phyloP scores from a whole-genome alignment of 2,113 vertebrate genomes.

The Rutilus rutilus region DNA sequence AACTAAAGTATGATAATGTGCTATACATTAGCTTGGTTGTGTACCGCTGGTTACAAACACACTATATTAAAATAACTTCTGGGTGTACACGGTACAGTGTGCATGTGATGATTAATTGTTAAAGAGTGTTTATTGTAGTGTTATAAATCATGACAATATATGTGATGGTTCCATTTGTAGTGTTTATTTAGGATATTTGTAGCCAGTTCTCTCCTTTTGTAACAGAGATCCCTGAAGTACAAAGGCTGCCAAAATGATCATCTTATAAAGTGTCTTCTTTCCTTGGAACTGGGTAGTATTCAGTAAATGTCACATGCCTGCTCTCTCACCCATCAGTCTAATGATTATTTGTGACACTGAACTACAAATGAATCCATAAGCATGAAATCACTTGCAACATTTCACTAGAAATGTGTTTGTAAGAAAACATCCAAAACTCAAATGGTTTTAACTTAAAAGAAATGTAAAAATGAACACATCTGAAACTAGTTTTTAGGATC shows the following conservation, averaged over 20 bases:
- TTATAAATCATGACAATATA: not conserved
- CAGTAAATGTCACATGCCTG: not conserved
- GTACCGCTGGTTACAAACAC: not conserved
- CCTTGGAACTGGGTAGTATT: not conserved
- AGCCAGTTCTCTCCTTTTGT: not conserved
- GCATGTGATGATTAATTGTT: not conserved
- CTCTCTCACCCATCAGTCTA: not conserved
- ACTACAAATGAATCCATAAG: not conserved
- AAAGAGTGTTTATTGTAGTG: not conserved
- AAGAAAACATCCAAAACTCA: constrained; percentile 56
- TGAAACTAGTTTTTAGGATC: not conserved
- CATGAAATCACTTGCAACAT: not conserved
- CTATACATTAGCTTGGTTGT: not conserved
- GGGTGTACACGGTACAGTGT: not conserved
- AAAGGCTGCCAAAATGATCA: not conserved
- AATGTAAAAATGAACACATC: not conserved
- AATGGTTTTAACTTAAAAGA: not conserved
- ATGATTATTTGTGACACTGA: not conserved
- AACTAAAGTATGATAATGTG: not conserved
- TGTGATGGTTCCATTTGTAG: not conserved
- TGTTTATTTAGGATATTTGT: not conserved
- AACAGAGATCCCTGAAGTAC: constrained; percentile 3
- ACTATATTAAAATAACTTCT: not conserved
- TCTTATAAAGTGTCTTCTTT: not conserved
- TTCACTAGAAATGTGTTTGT: not conserved